Evolutionary conservation across 2,113 vertebrate genomes (phyloP), one percentile per base, ranked within the genome.

Genomic region (Sylvilagus bachmani): DNA sequence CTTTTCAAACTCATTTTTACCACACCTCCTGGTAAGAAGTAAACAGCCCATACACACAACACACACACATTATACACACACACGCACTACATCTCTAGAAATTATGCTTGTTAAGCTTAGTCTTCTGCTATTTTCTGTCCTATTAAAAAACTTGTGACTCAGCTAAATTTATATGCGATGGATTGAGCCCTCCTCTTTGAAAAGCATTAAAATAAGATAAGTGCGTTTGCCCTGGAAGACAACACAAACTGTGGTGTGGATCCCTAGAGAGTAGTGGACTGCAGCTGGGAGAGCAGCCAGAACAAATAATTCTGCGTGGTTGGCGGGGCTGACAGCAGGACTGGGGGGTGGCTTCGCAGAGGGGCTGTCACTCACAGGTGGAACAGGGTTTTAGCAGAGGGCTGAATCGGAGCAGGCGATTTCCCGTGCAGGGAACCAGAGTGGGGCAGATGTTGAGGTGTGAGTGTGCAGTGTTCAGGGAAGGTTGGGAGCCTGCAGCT

Each of bases 1-100:
- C 51, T 93, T 84, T 83, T 94, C 29, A 55, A 38, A 70, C 80
- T 83, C 70, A 58, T 51, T 86, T 94, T 86, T 70, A 55, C 67
- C 24, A 29, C 17, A 94, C 7, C 25, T 86, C 53, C 85, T 7
- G 82, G 64, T 61, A 89, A 89, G 82, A 79, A 58, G 83, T 83
- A 53, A 3, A 51, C 89, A 93, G 90, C 94, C 1, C 79, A 1
- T 87, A 44, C 64, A 75, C 6, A 87, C 44, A 44, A 44, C 44
- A 44, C 44, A 44, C 44, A 16, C 17, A 13, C 21, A 24, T 67
- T 66, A 11, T 81, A 49, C 64, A 31, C 62, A 74, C 1, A 31
- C 62, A 74, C 1, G n/a, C 38, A 16, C 38, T 74, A 36, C 44
- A 12, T 82, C 85, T 91, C 75, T 95, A 38, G 36, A 53, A 92